Evolutionary conservation across 2,113 vertebrate species (phyloP), one percentile per base, ranked within the genome.

Genomic region (Perognathus longimembris): DNA sequence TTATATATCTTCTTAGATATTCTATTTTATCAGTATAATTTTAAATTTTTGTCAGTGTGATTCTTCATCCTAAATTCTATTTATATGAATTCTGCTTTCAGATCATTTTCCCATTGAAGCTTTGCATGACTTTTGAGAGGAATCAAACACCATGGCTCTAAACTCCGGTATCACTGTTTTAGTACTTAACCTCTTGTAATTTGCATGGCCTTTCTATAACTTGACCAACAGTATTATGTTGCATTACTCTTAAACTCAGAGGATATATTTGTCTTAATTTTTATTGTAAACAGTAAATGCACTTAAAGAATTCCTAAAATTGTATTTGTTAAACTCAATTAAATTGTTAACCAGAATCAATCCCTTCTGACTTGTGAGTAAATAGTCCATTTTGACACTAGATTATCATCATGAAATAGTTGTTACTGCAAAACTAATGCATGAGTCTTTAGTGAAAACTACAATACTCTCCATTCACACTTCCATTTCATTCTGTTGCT

Each of bases 301-400:
- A 59, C 28, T 6, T 15, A 66, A 20, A 30, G 11, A 0, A 21
- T 38, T 88, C 50, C 85, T 77, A 81, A 21, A 38, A 76, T 81
- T 32, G 76, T 88, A 63, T 88, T 87, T 90, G 32, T 90, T 88
- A 80, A 89, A 94, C 28, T 69, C 26, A 63, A 22, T 63, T 87
- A 63, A 94, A n/a, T 82, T 89, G 28, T 91, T 95, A 95, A 75
- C 17, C 30, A 89, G 69, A 90, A 74, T 34, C 22, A 92, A 40
- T 85, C 26, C 70, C 42, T 70, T 83, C 74, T 81, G 70, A 82
- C 34, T 83, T 94, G 76, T 69, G 76, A 82, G 50, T 36, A 69
- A 75, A 38, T 45, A 10, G 81, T 81, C 54, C 18, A 32, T 84
- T 93, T 22, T 42, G 91, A 77, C 10, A 57, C 1, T 50, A 66